phyloP scores from a whole-genome alignment of 2,797 vertebrate species.

The Myiotriccus ornatus region DNA sequence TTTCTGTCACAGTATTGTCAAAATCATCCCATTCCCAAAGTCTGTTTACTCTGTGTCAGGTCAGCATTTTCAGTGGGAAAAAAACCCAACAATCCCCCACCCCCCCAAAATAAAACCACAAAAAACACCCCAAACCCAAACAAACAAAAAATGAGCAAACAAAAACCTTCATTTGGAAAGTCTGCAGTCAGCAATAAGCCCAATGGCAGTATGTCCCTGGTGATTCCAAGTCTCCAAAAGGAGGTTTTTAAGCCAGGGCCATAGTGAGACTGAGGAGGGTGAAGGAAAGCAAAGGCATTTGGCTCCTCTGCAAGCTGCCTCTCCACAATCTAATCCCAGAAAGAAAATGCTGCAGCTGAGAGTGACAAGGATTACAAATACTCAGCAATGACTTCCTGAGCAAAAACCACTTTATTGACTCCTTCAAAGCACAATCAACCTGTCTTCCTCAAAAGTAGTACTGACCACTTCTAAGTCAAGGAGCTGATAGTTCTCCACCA shows the following conservation, averaged over 20 bases:
- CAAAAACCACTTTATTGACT: background rate
- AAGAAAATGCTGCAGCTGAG: background rate
- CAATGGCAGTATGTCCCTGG: background rate
- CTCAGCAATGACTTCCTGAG: background rate
- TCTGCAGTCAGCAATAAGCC: background rate
- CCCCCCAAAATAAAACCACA: no score
- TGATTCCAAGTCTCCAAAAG: background rate
- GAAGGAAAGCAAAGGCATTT: background rate
- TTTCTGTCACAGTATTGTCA: constrained; percentile 40
- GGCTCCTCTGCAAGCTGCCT: background rate
- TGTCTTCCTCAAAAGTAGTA: background rate
- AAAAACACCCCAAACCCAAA: background rate
- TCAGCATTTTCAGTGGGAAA: background rate
- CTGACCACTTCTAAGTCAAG: background rate
- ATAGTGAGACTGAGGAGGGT: background rate
- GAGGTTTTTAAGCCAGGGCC: background rate
- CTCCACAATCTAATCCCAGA: background rate
- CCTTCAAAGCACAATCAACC: background rate
- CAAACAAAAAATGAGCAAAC: background rate
- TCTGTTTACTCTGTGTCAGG: background rate
- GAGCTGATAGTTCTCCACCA: background rate
- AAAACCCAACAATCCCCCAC: no score
- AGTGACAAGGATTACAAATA: background rate
- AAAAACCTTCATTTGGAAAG: background rate
- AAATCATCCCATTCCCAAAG: constrained; percentile 23